Conservation (phyloP, 2,113 vertebrate species). For the Hippocampus comes region DNA sequence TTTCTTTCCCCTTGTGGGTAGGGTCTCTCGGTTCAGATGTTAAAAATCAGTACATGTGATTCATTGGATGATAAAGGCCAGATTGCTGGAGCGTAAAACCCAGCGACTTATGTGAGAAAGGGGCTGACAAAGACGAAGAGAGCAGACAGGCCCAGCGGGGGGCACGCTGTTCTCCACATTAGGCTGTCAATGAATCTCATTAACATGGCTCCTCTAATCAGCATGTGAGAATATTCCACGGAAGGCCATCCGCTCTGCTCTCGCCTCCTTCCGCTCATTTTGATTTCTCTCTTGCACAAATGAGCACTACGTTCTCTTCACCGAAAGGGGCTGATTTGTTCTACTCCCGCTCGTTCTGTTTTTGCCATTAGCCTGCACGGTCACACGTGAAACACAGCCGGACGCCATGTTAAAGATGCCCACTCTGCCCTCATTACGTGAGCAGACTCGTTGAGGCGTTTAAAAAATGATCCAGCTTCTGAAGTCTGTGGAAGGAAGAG, state of each 20-base stretch:
- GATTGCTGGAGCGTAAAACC: neutral
- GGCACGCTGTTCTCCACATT: slow-evolving; percentile 52
- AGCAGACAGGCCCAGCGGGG: slow-evolving; percentile 58
- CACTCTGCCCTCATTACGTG: slow-evolving; percentile 31
- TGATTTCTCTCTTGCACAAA: slow-evolving; percentile 54
- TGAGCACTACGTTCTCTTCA: slow-evolving; percentile 24
- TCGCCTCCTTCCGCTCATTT: slow-evolving; percentile 45
- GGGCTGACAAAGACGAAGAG: slow-evolving; percentile 17
- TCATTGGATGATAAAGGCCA: slow-evolving; percentile 10
- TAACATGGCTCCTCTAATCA: slow-evolving; percentile 68
- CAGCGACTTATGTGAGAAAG: slow-evolving; percentile 18
- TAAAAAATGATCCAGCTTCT: neutral
- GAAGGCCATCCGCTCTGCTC: slow-evolving; percentile 52
- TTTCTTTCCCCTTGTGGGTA: neutral
- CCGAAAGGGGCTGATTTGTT: slow-evolving; percentile 32
- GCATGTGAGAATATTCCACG: slow-evolving; percentile 60
- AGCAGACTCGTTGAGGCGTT: neutral
- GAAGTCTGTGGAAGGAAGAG: neutral
- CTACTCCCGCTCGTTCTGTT: neutral
- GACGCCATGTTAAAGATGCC: slow-evolving; percentile 33
- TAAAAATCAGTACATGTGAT: neutral
- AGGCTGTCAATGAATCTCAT: slow-evolving; percentile 70
- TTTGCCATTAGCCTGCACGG: neutral
- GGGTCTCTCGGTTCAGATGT: neutral
- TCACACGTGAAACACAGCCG: slow-evolving; percentile 29